Evolutionary conservation across 1,140 invertebrate species (phyloP).

Genomic region (Nilaparvata lugens): DNA sequence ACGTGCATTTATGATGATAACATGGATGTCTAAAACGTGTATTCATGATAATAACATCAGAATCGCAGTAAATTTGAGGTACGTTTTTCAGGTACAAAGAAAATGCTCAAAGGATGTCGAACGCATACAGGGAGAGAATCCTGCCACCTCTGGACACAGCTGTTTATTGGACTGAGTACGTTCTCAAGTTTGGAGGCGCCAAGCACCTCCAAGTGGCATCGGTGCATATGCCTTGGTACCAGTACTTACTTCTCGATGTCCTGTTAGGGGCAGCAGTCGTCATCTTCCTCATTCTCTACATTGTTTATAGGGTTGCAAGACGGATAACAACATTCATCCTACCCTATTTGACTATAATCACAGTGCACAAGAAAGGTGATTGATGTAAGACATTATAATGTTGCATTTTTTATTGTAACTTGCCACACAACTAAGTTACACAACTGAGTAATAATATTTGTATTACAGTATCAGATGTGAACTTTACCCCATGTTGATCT

Average conservation of each 20-base stretch:
- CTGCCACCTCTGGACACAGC: constrained; percentile 40
- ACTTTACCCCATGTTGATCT: no score
- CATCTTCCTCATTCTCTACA: neutral
- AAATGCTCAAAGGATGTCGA: constrained; percentile 12
- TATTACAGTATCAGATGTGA: no score
- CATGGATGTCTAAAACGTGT: no score
- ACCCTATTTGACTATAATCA: neutral
- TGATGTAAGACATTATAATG: no score
- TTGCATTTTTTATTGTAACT: no score
- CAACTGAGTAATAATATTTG: no score
- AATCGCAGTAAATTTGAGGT: no score
- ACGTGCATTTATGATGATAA: no score
- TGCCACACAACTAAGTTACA: no score
- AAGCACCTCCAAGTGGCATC: constrained; percentile 19
- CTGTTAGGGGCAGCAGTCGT: neutral
- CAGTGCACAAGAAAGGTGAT: no score
- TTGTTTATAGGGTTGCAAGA: constrained; percentile 16
- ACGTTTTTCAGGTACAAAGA: constrained; percentile 15
- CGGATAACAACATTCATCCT: constrained; percentile 1
- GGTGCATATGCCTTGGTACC: constrained; percentile 22
- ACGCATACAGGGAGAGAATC: constrained; percentile 20
- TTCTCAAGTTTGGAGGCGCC: constrained; percentile 43
- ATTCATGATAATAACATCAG: no score
- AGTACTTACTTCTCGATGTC: constrained; percentile 24
- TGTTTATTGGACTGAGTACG: constrained; percentile 52